Percentiles rank a stretch among this genome's conserved stretches.
phyloP scores from a whole-genome alignment of 2,888 invertebrate genomes.

The Pyrgus malvae region DNA sequence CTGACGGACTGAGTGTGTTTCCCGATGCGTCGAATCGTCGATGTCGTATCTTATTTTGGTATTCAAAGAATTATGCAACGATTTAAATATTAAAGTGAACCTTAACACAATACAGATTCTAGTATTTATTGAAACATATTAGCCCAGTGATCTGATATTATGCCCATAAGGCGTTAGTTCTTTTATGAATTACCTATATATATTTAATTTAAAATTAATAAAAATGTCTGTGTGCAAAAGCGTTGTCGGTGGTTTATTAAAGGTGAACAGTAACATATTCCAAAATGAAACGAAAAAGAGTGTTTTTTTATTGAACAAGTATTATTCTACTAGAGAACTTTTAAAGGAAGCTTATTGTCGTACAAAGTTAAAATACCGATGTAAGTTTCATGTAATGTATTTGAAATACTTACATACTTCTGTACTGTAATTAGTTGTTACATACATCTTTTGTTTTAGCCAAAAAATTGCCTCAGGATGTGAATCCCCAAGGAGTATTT shows the following conservation, averaged over 20 bases:
- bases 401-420: background rate
- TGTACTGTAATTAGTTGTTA: background rate
- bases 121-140: no score
- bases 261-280: slow-evolving; percentile 47
- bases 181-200: background rate
- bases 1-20: background rate
- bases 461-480: slow-evolving; percentile 93
- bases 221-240: slow-evolving; percentile 47
- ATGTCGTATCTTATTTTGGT: background rate
- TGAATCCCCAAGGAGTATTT: slow-evolving; percentile 94
- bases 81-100: background rate
- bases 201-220: background rate
- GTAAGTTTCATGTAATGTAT: slow-evolving; percentile 74
- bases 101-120: no score
- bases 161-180: background rate
- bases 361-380: slow-evolving; percentile 86
- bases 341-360: slow-evolving; percentile 84
- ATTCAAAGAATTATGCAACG: slow-evolving; percentile 31
- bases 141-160: background rate
- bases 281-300: slow-evolving; percentile 42
- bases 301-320: slow-evolving; percentile 39
- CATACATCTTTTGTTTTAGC: slow-evolving; percentile 76
- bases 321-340: slow-evolving; percentile 66
- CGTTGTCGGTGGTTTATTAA: slow-evolving; percentile 46
- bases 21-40: no score